Base-by-base conservation (phyloP, 35 echinoderm and acorn worm species). In the Chiridota heheva region DNA sequence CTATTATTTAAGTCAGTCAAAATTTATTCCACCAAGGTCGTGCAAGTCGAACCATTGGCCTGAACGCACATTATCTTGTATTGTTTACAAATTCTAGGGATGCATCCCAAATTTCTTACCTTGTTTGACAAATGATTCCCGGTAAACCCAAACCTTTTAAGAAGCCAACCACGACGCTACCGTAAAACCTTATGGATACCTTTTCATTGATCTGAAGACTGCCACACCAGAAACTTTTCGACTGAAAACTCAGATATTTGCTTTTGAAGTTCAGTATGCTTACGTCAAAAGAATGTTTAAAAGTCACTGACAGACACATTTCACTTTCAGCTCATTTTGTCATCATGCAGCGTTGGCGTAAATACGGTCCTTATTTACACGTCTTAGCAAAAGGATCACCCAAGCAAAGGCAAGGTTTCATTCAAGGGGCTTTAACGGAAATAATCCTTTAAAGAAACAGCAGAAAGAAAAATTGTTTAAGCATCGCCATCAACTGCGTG, bases 191-290 rank as follows among this genome's bases (percentile, higher is more conserved):
- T 88, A 67, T n/a, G 85, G 75, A 36, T 81, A 88, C 32, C 64
- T 74, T 26, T 78, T 87, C 36, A 48, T 72, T 2, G 77, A 82
- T 82, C 27, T 88, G 26, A 82, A 82, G 24, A 63, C 76, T 4
- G 38, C 62, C 7, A 89, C 78, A 17, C 44, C 33, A 1, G 77
- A 82, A 31, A 67, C 73, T 2, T 72, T 73, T 63, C 78, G 77
- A 13, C 40, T 89, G 1, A 58, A 81, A 20, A 90, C 88, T 17
- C 69, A 75, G 3, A 82, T 89, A 36, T 82, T 82, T 74, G 7
- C 64, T 55, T 8, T 30, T 34, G 37, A 76, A 25, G 67, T 44
- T 22, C 56, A 76, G 44, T 76, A 63, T 46, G 70, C 43, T 44
- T 76, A 65, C 30, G 53, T 63, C 34, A 58, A 15, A 2, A 46